Conservation (phyloP, 92 coral and sea anemone species). For the Palythoa caribaeorum region DNA sequence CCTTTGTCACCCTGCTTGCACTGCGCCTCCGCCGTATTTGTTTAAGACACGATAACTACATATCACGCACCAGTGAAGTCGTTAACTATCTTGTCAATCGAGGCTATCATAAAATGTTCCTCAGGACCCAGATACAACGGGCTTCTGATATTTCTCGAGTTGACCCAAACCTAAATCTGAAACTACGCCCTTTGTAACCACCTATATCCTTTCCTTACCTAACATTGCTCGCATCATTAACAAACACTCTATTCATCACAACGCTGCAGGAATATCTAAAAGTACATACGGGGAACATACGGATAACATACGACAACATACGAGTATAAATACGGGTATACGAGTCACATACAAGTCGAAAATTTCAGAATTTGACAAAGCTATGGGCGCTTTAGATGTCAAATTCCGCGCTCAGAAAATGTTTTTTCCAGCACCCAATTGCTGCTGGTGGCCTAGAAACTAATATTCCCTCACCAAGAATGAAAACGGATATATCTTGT, state of each 20-base stretch:
- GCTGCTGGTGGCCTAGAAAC: too few relatives aligned
- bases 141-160: background rate
- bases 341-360: too few relatives aligned
- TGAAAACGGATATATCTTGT: too few relatives aligned
- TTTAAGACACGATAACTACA: background rate
- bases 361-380: too few relatives aligned
- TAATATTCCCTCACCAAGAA: too few relatives aligned
- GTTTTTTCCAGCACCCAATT: too few relatives aligned
- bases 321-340: too few relatives aligned
- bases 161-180: background rate
- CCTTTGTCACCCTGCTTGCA: background rate
- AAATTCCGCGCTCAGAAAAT: too few relatives aligned
- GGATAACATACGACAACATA: too few relatives aligned
- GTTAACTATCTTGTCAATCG: background rate
- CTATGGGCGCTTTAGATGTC: too few relatives aligned
- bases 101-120: background rate
- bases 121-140: conserved; percentile 12
- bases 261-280: too few relatives aligned
- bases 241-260: conserved; percentile 4
- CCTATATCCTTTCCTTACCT: conserved; percentile 11
- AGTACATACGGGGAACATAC: too few relatives aligned
- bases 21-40: conserved; percentile 14
- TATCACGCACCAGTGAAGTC: background rate
- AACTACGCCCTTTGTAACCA: background rate
- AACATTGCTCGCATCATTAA: conserved; percentile 8